Base-by-base conservation (phyloP, 2,797 vertebrate genomes). In the Lacerta viridis region DNA sequence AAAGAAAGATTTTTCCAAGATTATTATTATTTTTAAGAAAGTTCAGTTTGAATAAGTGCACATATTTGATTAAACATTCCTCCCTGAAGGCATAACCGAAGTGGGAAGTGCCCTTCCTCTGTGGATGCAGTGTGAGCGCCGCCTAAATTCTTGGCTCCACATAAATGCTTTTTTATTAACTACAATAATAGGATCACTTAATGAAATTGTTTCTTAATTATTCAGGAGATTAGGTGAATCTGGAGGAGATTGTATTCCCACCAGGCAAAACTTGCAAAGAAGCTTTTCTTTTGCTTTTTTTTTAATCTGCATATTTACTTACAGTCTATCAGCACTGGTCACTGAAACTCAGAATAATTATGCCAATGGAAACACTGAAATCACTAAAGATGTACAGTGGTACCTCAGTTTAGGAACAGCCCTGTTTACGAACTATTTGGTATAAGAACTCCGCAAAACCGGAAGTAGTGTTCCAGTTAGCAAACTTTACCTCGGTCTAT, bases 121-220 rank as follows among this genome's bases (percentile, higher is more conserved):
- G 77, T 23, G 74, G 77, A 87, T 1, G 0, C 43, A 84, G 75
- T 50, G 91, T 55, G 29, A 94, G 43, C 43, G 29, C 92, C 85
- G 66, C 90, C 88, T 87, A 84, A 92, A 86, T 89, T 94, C 77
- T 88, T 95, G 93, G 90, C 91, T 94, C 83, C 85, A 90, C 41
- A 9, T 92, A 91, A 92, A 85, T 90, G 90, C 89, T 79, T 82
- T 68, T 95, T 92, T 92, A 92, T 93, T 91, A 93, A 94, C 90
- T 90, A 90, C 41, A 90, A 90, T 87, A 84, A 87, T 91, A 91
- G 89, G 87, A 87, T 87, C 91, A 85, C 91, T 93, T 94, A 94
- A 89, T 71, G 89, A 88, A 92, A 94, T 92, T 90, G 89, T 89
- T 93, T 93, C 92, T 94, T 95, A 91, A 95, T 93, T 95, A 92